Evolutionary conservation across 2,888 invertebrate genomes (phyloP).

Genomic region (Alviniconcha strummeri): DNA sequence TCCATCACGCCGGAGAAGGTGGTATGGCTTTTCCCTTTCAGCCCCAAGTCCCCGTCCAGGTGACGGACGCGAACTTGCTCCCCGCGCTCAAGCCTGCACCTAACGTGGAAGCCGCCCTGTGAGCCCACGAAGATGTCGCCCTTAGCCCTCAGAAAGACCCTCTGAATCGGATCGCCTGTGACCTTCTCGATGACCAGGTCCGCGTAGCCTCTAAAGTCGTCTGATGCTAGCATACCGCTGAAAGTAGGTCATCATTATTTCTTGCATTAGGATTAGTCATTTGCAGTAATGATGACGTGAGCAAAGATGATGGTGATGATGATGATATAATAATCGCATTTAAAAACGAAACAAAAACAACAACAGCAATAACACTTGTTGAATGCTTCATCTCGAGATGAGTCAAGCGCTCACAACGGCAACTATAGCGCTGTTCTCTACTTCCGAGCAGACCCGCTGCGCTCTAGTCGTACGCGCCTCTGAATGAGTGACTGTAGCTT

Average conservation of each 20-base stretch:
- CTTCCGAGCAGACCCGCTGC: too few relatives aligned
- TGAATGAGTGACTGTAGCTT: too few relatives aligned
- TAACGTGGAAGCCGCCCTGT: constrained; percentile 8
- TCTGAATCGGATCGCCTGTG: constrained; percentile 6
- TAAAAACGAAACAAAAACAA: too few relatives aligned
- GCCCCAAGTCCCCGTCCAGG: constrained; percentile 6
- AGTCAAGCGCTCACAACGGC: too few relatives aligned
- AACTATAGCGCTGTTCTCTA: too few relatives aligned
- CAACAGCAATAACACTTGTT: too few relatives aligned
- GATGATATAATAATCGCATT: too few relatives aligned
- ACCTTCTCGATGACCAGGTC: constrained; percentile 17
- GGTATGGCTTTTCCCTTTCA: not conserved
- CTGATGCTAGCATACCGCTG: constrained; percentile 10
- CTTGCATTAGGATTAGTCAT: not conserved
- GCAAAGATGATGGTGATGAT: too few relatives aligned
- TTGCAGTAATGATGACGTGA: too few relatives aligned
- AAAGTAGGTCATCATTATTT: not conserved
- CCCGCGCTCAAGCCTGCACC: constrained; percentile 1
- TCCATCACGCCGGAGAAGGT: constrained; percentile 16
- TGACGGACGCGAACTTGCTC: constrained; percentile 14
- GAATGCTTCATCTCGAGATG: too few relatives aligned
- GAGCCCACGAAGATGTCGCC: not conserved
- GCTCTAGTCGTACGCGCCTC: too few relatives aligned
- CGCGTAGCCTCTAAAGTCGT: constrained; percentile 1
- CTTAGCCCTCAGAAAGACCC: not conserved